A percentile compares a stretch with the other conserved stretches of the same genome.
phyloP scores from a whole-genome alignment of 1,140 invertebrate genomes.

The Rhagoletis pomonella region DNA sequence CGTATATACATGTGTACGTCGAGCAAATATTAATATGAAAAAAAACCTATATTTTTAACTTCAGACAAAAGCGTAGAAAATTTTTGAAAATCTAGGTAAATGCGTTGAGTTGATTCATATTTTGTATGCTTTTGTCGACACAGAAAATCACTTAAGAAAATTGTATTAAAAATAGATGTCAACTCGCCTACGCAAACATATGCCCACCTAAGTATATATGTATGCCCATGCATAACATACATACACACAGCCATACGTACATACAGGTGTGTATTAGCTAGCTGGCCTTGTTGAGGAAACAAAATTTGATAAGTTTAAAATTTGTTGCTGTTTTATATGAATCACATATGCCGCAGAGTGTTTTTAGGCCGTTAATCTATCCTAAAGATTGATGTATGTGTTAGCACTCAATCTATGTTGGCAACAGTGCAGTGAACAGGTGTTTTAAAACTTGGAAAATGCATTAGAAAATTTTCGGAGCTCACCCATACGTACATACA shows the following conservation, averaged over 20 bases:
- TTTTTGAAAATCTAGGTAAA: no score
- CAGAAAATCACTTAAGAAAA: slow-evolving; percentile 43
- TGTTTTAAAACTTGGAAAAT: not conserved
- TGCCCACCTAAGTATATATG: not conserved
- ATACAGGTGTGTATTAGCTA: no score
- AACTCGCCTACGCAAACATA: not conserved
- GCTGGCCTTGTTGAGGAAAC: no score
- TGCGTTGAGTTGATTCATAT: not conserved
- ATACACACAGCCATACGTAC: no score
- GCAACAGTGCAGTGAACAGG: not conserved
- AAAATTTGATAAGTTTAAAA: no score
- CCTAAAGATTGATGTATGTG: not conserved
- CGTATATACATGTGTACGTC: not conserved
- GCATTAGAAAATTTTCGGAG: not conserved
- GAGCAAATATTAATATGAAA: not conserved
- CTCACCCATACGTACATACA: not conserved
- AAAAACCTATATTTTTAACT: not conserved
- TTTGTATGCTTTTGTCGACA: not conserved
- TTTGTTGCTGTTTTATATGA: not conserved
- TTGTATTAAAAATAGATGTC: slow-evolving; percentile 15
- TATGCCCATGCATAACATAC: no score
- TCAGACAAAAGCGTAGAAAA: no score
- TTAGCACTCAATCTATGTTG: not conserved
- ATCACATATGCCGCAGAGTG: not conserved
- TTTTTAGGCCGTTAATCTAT: not conserved